A percentile compares a stretch with the other conserved stretches of the same genome.
phyloP scores from a whole-genome alignment of 2,888 invertebrate species.

The Watsonalla cultraria region DNA sequence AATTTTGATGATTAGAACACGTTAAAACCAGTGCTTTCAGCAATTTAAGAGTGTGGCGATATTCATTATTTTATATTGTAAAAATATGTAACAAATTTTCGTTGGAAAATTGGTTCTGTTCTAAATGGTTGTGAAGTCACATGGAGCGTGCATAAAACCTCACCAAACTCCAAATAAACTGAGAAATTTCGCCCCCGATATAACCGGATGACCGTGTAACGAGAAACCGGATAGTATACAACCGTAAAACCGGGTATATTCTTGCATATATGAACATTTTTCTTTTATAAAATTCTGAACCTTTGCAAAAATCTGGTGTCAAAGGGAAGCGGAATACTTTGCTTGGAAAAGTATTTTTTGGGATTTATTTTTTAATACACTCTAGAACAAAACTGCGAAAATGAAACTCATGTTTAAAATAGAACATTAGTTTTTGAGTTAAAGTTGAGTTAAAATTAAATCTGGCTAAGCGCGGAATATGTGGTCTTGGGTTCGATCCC shows the following conservation, averaged over 20 bases:
- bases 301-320: neutral
- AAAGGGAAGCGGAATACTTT: neutral
- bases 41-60: too few species aligned
- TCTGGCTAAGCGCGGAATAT: too few species aligned
- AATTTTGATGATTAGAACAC: too few species aligned
- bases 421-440: too few species aligned
- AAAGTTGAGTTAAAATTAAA: too few species aligned
- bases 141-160: neutral
- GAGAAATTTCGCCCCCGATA: neutral
- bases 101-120: neutral
- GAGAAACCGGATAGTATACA: neutral
- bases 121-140: neutral
- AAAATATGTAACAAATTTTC: too few species aligned
- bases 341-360: neutral
- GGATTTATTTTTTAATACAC: too few species aligned
- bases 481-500: too few species aligned
- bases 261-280: neutral
- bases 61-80: too few species aligned
- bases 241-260: neutral
- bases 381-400: too few species aligned
- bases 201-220: neutral
- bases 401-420: too few species aligned
- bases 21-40: too few species aligned
- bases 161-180: neutral
- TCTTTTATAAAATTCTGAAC: neutral